phyloP scores from a whole-genome alignment of 2,113 vertebrate species.

The Petrocephalus zakoni region DNA sequence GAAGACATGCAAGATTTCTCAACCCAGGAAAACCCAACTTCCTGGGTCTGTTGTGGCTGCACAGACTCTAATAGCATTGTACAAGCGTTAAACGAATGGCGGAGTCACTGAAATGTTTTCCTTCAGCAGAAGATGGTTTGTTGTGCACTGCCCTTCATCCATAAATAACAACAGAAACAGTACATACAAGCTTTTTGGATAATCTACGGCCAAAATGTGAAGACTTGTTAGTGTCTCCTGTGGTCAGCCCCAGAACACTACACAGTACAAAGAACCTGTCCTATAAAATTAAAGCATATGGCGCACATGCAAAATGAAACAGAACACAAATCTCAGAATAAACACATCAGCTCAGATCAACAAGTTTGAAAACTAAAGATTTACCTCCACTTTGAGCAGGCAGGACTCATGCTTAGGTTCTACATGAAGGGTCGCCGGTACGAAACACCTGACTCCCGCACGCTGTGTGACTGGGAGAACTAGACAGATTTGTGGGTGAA shows the following conservation, averaged over 20 bases:
- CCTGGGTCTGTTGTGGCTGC: not conserved
- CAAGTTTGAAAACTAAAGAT: not conserved
- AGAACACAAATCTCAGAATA: not conserved
- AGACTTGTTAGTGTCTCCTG: not conserved
- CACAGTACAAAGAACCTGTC: not conserved
- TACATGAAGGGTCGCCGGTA: not conserved
- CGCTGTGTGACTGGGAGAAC: not conserved
- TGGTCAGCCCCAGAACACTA: not conserved
- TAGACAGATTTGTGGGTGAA: not conserved
- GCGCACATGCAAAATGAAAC: not conserved
- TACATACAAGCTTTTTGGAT: not conserved
- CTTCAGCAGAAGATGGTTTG: not conserved
- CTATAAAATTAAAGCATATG: not conserved
- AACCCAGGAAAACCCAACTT: not conserved
- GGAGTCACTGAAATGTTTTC: not conserved
- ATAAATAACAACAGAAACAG: not conserved
- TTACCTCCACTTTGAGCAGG: constrained; percentile 45
- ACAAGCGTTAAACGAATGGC: not conserved
- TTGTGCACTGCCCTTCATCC: not conserved
- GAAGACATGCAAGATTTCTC: not conserved
- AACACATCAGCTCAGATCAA: not conserved
- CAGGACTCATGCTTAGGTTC: constrained; percentile 37
- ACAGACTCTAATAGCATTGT: not conserved
- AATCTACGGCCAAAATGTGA: not conserved
- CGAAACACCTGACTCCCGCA: constrained; percentile 24